These are phyloP conservation scores for Macroglossus sobrinus DNA, from an alignment of 2,113 vertebrate species.

Conservation along the genomic window DNA sequence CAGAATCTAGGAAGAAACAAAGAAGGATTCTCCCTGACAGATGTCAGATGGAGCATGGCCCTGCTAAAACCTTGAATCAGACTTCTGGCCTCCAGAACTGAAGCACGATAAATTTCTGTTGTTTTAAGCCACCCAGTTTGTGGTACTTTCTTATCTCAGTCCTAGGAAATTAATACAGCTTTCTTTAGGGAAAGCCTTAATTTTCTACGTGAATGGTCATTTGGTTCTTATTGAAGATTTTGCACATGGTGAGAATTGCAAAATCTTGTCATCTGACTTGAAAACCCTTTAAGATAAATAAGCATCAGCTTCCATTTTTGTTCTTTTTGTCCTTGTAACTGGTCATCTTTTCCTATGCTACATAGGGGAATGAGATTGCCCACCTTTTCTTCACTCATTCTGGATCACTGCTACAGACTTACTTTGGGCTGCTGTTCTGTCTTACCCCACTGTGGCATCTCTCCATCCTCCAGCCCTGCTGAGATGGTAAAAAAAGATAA, in stretches of 20 bases:
- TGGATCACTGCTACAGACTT: neutral
- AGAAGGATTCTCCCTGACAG: rapidly evolving
- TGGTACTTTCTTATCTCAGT: neutral
- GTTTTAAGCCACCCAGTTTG: neutral
- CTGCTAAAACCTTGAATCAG: neutral
- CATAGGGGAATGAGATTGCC: neutral
- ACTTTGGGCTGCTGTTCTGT: neutral
- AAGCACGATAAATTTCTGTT: neutral
- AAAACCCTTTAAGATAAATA: neutral
- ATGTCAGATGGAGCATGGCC: neutral
- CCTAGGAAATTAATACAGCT: neutral
- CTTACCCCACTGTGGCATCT: neutral
- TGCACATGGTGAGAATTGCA: neutral
- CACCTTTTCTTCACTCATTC: neutral
- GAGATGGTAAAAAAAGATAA: neutral
- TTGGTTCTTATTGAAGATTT: neutral
- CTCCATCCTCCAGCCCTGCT: neutral
- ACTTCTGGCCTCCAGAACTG: neutral
- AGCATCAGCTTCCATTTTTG: neutral
- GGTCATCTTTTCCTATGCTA: neutral
- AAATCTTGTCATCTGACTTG: neutral
- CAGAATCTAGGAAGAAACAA: neutral
- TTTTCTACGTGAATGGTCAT: neutral
- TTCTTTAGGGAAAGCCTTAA: neutral
- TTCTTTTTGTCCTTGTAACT: neutral